These are phyloP conservation scores for Copidosoma aretas DNA, from an alignment of 2,888 invertebrate species.

Conservation along the genomic window DNA sequence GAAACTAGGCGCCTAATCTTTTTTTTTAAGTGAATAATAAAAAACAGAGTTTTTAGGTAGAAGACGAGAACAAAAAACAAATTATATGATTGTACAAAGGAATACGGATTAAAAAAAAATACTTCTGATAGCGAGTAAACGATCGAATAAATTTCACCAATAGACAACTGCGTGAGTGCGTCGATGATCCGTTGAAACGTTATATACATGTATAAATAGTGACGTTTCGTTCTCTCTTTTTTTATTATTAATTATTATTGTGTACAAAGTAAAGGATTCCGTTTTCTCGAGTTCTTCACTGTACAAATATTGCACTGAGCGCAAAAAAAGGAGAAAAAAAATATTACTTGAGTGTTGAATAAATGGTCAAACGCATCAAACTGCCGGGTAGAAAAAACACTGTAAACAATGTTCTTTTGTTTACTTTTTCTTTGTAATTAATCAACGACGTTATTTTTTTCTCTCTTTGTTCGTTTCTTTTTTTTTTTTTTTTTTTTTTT, in stretches of 20 bases:
- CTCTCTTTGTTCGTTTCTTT: constrained; percentile 7
- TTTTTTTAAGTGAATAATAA: constrained; percentile 27
- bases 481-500: too few relatives aligned
- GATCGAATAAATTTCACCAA: background rate
- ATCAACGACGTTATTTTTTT: constrained; percentile 14
- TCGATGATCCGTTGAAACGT: constrained; percentile 4
- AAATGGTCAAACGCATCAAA: constrained; percentile 17
- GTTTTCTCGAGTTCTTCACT: constrained; percentile 20
- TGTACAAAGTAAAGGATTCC: constrained; percentile 20
- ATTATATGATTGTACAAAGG: background rate
- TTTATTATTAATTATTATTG: constrained; percentile 3
- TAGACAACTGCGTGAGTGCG: background rate
- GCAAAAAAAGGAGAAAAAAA: background rate
- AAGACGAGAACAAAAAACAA: too few relatives aligned
- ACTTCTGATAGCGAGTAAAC: background rate
- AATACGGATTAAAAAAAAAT: background rate
- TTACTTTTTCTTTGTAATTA: constrained; percentile 27
- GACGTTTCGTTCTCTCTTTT: background rate
- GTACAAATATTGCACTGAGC: constrained; percentile 16
- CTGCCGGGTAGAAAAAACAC: constrained; percentile 17
- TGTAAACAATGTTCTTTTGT: constrained; percentile 20
- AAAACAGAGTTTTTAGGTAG: constrained; percentile 26
- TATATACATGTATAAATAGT: background rate
- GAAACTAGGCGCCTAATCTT: constrained; percentile 25
- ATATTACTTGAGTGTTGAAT: constrained; percentile 26